Evolutionary conservation across 2,113 vertebrate genomes (phyloP).

Genomic region (Gavia stellata): DNA sequence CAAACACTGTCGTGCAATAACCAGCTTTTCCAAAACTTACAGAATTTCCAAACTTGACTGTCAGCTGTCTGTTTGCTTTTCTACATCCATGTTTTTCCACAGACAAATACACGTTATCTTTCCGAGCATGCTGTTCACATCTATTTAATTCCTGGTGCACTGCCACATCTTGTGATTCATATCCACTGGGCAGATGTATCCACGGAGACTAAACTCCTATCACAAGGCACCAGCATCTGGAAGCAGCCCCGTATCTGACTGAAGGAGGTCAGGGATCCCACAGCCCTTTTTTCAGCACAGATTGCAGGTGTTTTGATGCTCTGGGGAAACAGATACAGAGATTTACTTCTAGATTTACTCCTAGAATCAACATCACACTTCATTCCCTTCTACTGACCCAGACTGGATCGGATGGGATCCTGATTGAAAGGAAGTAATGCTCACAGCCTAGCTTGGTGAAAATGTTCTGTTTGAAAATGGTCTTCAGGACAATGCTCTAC

Average conservation of each 20-base stretch:
- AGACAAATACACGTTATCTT: background rate
- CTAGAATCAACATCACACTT: background rate
- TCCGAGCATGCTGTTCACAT: background rate
- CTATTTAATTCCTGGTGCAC: background rate
- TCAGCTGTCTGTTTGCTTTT: background rate
- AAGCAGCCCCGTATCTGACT: background rate
- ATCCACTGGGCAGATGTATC: background rate
- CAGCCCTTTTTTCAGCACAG: background rate
- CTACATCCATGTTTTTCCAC: background rate
- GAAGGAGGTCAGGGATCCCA: background rate
- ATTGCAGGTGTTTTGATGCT: background rate
- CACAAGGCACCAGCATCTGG: background rate
- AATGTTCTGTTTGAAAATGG: background rate
- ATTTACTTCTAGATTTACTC: background rate
- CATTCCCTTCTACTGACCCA: background rate
- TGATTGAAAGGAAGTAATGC: background rate
- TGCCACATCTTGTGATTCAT: background rate
- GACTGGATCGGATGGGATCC: background rate
- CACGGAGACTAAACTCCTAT: rapidly evolving
- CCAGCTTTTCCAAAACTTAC: background rate
- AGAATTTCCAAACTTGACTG: background rate
- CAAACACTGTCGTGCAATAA: background rate
- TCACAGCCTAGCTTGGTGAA: background rate
- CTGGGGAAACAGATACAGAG: background rate
- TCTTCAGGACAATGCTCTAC: no score